phyloP scores from a whole-genome alignment of 2,797 vertebrate species.

The Neosilurus hyrtlii region DNA sequence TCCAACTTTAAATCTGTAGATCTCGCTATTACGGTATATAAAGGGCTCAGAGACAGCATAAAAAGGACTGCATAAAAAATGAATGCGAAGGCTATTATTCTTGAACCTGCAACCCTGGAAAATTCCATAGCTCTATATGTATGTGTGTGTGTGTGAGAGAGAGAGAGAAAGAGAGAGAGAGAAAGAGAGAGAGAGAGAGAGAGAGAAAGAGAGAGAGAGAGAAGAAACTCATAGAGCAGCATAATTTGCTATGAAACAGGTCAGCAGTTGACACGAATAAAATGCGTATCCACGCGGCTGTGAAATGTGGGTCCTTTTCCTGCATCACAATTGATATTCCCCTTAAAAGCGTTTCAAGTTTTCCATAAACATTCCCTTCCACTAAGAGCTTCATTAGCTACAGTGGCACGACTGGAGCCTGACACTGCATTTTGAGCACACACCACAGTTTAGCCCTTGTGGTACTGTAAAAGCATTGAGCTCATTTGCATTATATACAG shows the following conservation, averaged over 20 bases:
- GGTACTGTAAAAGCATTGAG: conserved; percentile 21
- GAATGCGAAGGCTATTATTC: background rate
- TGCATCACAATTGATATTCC: conserved; percentile 70
- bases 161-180: background rate
- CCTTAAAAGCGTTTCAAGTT: conserved; percentile 65
- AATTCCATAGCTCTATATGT: background rate
- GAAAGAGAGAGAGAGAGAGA: conserved; percentile 14
- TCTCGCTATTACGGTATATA: background rate
- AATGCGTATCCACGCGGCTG: conserved; percentile 59
- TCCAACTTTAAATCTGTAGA: background rate
- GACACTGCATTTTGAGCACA: conserved; percentile 24
- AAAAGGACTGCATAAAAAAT: background rate
- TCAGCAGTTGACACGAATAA: conserved; percentile 39
- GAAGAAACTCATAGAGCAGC: conserved; percentile 9
- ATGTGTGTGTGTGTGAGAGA: background rate
- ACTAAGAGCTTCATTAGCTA: conserved; percentile 61
- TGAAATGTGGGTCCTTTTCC: conserved; percentile 48
- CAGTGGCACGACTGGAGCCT: conserved; percentile 42
- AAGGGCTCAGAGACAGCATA: background rate
- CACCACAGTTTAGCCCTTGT: conserved; percentile 27
- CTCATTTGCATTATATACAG: conserved; percentile 32
- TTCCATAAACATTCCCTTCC: conserved; percentile 66
- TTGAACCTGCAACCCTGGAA: conserved; percentile 1
- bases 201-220: background rate
- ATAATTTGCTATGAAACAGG: conserved; percentile 40